Base-by-base conservation (phyloP, 2,888 invertebrate genomes). In the Nysson spinosus region DNA sequence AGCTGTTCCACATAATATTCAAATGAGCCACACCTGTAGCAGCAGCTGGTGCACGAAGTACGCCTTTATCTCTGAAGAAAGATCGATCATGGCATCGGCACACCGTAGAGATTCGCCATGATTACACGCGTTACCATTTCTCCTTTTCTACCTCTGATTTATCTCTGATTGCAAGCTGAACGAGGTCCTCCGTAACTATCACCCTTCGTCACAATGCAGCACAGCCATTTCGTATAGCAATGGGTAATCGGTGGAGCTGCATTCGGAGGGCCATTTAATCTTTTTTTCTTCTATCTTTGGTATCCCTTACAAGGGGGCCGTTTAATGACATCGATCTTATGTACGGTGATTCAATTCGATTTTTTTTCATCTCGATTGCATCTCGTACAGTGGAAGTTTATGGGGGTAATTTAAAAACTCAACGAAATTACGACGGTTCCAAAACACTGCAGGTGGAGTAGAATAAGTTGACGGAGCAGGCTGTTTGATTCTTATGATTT, bases 11-110 rank as follows among this genome's bases (percentile, higher is more conserved):
- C 62, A 61, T 72, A 61, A 74, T 66, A 74, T 74, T 75, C 62
- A 72, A 72, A 72, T 66, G 69, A 72, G 63, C 63, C 66, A 63
- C 71, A 78, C 72, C 77, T 77, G 76, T 66, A 40, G 17, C 49
- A 20, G 39, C 44, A 52, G 58, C 50, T 42, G 54, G 37, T 51
- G 49, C 51, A 42, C n/a, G 35, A 22, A 44, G 40, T 51, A 54
- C 34, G 58, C 47, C 34, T 61, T 55, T 51, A 55, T 49, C 35
- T 44, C 46, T 46, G 49, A 43, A 32, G 46, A 11, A 46, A 71
- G 66, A 73, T 73, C 67, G 72, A 77, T 78, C 65, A 42, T 24
- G 47, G 28, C 47, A 37, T 56, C 43, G 46, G 43, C 47, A 12
- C n/a, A 16, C 32, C 34, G 24, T 34, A 37, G 28, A 63, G 64